These are phyloP conservation scores for Pangasius mekongensis DNA, from an alignment of 2,797 vertebrate species.

Conservation along the genomic window DNA sequence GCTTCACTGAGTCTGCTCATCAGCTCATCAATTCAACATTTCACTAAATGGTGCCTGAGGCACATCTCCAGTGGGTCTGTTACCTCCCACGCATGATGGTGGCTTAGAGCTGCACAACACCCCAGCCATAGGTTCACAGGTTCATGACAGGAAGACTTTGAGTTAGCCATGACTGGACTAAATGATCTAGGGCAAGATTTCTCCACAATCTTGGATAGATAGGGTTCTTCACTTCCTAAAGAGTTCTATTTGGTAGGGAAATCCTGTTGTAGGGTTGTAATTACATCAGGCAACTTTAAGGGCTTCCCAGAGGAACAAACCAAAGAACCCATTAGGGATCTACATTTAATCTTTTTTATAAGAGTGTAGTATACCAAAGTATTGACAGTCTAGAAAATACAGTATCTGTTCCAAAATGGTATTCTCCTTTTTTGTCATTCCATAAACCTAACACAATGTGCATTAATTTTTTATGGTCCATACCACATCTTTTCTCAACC, in stretches of 20 bases:
- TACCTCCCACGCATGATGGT: constrained; percentile 38
- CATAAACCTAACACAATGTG: background rate
- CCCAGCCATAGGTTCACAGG: background rate
- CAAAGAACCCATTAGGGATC: background rate
- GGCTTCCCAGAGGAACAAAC: constrained; percentile 15
- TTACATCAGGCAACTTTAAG: background rate
- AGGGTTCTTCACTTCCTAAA: background rate
- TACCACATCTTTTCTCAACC: background rate
- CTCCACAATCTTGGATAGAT: background rate
- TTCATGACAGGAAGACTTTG: background rate
- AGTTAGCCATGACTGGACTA: background rate
- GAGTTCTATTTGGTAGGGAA: background rate
- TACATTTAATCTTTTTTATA: background rate
- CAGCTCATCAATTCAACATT: constrained; percentile 80
- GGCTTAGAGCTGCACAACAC: constrained; percentile 6
- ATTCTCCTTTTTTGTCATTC: background rate
- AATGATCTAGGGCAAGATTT: constrained; percentile 8
- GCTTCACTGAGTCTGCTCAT: constrained; percentile 71
- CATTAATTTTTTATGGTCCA: background rate
- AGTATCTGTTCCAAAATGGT: background rate
- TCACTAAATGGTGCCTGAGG: constrained; percentile 78
- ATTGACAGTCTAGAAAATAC: constrained; percentile 8
- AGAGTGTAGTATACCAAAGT: background rate
- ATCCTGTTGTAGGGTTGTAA: background rate
- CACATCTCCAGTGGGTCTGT: constrained; percentile 60